Evolutionary conservation across 2,797 vertebrate genomes (phyloP).

Genomic region (Okamejei kenojei): DNA sequence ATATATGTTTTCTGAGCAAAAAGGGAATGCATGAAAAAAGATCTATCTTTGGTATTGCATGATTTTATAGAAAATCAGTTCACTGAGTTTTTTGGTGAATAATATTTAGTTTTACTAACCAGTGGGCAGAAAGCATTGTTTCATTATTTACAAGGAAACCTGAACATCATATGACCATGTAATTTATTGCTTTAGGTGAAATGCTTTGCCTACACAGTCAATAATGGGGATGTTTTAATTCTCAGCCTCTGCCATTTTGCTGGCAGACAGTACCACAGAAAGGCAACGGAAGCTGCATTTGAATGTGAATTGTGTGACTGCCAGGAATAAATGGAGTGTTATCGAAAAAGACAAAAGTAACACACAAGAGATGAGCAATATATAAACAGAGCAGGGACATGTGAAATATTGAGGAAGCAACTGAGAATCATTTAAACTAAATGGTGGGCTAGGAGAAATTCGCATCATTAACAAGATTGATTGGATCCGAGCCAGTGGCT

Average conservation of each 20-base stretch:
- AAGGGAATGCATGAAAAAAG: neutral
- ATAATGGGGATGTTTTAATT: neutral
- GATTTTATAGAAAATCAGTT: neutral
- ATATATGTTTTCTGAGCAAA: neutral
- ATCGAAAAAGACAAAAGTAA: neutral
- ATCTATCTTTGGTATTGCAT: neutral
- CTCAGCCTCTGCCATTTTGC: neutral
- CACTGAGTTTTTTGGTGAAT: neutral
- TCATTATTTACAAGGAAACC: neutral
- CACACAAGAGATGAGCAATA: neutral
- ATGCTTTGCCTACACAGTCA: neutral
- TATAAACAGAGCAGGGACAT: neutral
- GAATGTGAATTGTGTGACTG: neutral
- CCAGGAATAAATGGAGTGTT: neutral
- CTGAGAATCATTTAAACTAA: neutral
- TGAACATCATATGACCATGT: neutral
- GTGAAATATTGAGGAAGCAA: neutral
- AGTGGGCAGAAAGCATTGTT: neutral
- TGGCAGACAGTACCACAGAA: neutral
- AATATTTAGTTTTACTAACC: neutral
- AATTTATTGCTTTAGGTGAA: neutral
- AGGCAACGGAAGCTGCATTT: neutral
- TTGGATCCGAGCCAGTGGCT: neutral
- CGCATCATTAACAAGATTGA: neutral
- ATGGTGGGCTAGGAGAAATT: neutral